Conservation (phyloP, 2,888 invertebrate species). For the Argyra leucocephala region DNA sequence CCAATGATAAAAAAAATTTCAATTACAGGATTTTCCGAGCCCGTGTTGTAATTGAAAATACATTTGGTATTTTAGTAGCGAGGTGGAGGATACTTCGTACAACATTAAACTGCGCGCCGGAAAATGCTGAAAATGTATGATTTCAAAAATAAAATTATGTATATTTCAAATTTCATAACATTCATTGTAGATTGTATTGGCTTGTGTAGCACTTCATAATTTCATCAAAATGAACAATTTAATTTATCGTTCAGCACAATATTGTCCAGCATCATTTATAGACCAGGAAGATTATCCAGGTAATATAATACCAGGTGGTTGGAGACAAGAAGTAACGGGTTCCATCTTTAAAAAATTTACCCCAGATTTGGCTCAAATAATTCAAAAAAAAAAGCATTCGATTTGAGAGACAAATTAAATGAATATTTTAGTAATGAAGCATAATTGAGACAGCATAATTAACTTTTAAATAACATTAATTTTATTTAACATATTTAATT, state of each 20-base stretch:
- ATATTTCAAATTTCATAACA: too few relatives aligned
- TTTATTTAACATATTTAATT: not conserved
- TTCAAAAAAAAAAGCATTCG: not conserved
- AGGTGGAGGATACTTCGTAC: conserved; percentile 10
- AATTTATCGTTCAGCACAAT: not conserved
- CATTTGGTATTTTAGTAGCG: conserved; percentile 22
- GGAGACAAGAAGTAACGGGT: conserved; percentile 8
- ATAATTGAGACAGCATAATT: not conserved
- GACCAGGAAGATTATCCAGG: conserved; percentile 8
- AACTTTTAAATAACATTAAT: not conserved
- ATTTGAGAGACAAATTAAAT: not conserved
- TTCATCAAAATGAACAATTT: not conserved
- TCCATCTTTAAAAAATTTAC: not conserved
- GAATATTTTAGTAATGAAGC: not conserved
- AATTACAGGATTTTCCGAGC: conserved; percentile 21
- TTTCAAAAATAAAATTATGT: too few relatives aligned
- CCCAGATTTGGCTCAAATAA: not conserved
- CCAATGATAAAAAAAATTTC: conserved; percentile 14
- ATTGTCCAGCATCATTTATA: conserved; percentile 8
- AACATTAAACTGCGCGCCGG: conserved; percentile 6
- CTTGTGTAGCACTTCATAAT: conserved; percentile 1
- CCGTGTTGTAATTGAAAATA: conserved; percentile 18
- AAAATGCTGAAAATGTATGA: too few relatives aligned
- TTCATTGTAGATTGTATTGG: not conserved
- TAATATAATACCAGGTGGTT: not conserved